Base-by-base conservation (phyloP, 2,797 vertebrate species). In the Hylomyscus alleni region DNA sequence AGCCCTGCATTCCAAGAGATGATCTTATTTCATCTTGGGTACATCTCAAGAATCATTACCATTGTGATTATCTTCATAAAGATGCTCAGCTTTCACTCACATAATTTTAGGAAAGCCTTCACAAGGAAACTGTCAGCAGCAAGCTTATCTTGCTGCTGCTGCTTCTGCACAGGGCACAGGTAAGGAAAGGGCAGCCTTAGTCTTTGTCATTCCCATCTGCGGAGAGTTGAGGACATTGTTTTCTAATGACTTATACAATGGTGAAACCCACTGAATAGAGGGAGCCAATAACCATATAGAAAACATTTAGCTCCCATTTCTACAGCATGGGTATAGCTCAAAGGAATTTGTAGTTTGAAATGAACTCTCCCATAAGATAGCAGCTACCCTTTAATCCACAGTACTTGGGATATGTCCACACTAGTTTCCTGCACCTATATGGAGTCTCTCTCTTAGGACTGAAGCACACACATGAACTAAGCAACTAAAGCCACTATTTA, bases 401-500 rank as follows among this genome's bases (percentile, higher is more conserved):
- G 56, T 77, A 52, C 77, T 58, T 84, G 58, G 50, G 50, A 37
- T 75, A 80, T 52, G 15, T 87, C 69, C 72, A 73, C 34, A 29
- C 5, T 50, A 58, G 17, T 85, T 92, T 37, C 44, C 95, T 94
- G 54, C 13, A 17, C 86, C 37, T 83, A 89, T 62, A 84, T 69
- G 50, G 90, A 92, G 67, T 73, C 37, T 17, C 62, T 82, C 19
- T 96, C 52, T 83, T 44, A 87, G 95, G 81, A 78, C 67, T 86
- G 73, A 91, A 88, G 50, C 34, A 72, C 26, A 87, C 82, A 54
- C 81, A 86, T 87, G 82, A 90, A 94, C 60, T 82, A 96, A 89
- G 94, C 76, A 97, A 94, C 60, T 40, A 82, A 90, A 94, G 89
- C 62, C 83, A 76, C 87, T 94, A 78, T 58, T 90, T 93, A 72